Base-by-base conservation (phyloP, 1,140 invertebrate species). In the Ladona fulva region DNA sequence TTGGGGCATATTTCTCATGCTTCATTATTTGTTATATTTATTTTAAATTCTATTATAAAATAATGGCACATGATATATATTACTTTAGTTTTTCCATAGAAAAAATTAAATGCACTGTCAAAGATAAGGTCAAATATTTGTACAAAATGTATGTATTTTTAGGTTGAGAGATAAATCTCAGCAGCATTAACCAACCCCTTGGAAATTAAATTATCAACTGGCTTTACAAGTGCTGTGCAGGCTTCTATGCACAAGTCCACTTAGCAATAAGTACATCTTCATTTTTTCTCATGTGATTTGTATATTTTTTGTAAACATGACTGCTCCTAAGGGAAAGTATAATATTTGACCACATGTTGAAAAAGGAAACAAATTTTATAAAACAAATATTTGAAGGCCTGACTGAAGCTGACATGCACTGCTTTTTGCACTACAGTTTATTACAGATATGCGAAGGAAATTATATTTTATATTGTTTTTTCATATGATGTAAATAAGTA, bases 381-480 rank as follows among this genome's bases (percentile, higher is more conserved):
- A 3, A 19, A 66, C 52, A 66, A 66, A 66, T 66, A 66, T 66
- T 66, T 66, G 52, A 19, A 66, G 52, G 52, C 52, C 52, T 66
- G n/a, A 66, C 52, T 22, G 14, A 16, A 66, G 14, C 52, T 22
- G 52, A 19, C 12, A 66, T 66, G 52, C 52, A 66, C 52, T 66
- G 52, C 52, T 66, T 66, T n/a, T 66, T 66, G 52, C 52, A 66
- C 52, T 66, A 66, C 52, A 66, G 14, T 22, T 66, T 66, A 66
- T 16, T 16, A 22, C 14, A 66, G n/a, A 66, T 6, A 66, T 66
- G 52, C 52, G 14, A 66, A 19, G 52, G n/a, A 66, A 22, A 22
- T 66, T 66, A 66, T 66, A 66, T 66, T 66, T 66, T 66, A 19
- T 66, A 66, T 66, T 66, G 52, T 66, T 66, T 66, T 66, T 66